These are phyloP conservation scores for Matsumurasca onukii DNA, from an alignment of 1,140 invertebrate species.

Conservation along the genomic window DNA sequence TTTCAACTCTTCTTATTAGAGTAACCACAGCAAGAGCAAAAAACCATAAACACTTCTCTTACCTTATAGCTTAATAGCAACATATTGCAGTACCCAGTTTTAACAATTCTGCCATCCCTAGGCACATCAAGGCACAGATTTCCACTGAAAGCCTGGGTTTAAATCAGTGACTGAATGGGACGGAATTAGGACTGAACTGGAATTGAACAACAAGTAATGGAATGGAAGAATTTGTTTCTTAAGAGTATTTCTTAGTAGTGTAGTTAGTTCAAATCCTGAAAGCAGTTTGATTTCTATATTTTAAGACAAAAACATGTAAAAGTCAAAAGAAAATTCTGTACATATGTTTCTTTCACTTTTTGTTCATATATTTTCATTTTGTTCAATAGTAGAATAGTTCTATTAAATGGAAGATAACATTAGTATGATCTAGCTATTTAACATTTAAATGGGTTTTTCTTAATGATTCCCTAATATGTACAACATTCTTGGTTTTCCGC, in stretches of 20 bases:
- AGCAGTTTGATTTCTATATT: conserved; percentile 60
- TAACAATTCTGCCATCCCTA: conserved; percentile 74
- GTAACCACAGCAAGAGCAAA: too few relatives aligned
- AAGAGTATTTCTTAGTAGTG: conserved; percentile 75
- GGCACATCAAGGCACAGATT: conserved; percentile 65
- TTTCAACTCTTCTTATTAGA: too few relatives aligned
- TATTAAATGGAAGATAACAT: too few relatives aligned
- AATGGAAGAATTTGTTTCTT: conserved; percentile 75
- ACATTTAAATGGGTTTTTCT: too few relatives aligned
- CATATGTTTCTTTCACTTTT: too few relatives aligned
- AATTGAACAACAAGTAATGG: conserved; percentile 56
- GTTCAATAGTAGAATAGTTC: too few relatives aligned
- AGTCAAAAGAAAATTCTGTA: conserved; percentile 57
- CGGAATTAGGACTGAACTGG: conserved; percentile 67
- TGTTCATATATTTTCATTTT: too few relatives aligned
- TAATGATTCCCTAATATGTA: too few relatives aligned
- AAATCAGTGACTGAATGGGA: too few relatives aligned
- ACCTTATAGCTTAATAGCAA: conserved; percentile 63
- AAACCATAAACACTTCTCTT: too few relatives aligned
- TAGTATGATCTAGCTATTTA: too few relatives aligned
- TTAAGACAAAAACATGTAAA: conserved; percentile 69
- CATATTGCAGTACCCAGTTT: conserved; percentile 78
- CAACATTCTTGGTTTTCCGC: too few relatives aligned
- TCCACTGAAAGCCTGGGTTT: conserved; percentile 85
- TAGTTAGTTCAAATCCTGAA: conserved; percentile 76